These are phyloP conservation scores for Babyrousa celebensis DNA, from an alignment of 2,797 vertebrate species.

Conservation along the genomic window DNA sequence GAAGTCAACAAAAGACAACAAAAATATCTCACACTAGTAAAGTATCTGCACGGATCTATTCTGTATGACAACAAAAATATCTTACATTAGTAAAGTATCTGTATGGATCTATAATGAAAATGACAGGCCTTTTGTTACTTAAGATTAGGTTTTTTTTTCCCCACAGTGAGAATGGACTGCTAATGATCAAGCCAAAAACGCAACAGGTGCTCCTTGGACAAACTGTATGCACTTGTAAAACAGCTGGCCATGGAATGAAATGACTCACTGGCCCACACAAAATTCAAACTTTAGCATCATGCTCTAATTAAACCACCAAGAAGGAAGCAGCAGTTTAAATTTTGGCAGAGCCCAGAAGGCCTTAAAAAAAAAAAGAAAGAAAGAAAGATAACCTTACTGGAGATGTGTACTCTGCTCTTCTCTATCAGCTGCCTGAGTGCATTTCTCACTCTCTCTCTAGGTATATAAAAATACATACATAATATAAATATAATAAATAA, in stretches of 20 bases:
- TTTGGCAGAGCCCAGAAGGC: neutral
- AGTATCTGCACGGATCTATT: neutral
- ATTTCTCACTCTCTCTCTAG: neutral
- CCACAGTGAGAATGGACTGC: neutral
- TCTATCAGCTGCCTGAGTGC: neutral
- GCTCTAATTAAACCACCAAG: slow-evolving; percentile 47
- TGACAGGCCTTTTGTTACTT: neutral
- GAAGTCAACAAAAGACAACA: slow-evolving; percentile 46
- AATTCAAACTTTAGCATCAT: slow-evolving; percentile 37
- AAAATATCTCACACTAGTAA: slow-evolving; percentile 11
- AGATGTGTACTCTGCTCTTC: neutral
- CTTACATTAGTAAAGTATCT: neutral
- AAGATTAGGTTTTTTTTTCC: slow-evolving; percentile 24
- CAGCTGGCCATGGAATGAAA: slow-evolving; percentile 51
- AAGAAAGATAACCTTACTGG: neutral
- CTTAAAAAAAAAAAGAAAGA: neutral
- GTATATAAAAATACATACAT: neutral
- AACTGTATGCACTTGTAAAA: slow-evolving; percentile 65
- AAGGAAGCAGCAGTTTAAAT: slow-evolving; percentile 51
- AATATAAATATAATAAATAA: neutral
- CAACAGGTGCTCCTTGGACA: slow-evolving; percentile 62
- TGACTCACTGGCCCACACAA: slow-evolving; percentile 7
- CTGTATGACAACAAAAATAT: slow-evolving; percentile 54
- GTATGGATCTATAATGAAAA: neutral
- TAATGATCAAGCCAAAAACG: slow-evolving; percentile 35